A percentile compares a stretch with the other conserved stretches of the same genome.
These are phyloP conservation scores for Gouania willdenowi DNA, from an alignment of 2,797 vertebrate species.

Conservation along the genomic window DNA sequence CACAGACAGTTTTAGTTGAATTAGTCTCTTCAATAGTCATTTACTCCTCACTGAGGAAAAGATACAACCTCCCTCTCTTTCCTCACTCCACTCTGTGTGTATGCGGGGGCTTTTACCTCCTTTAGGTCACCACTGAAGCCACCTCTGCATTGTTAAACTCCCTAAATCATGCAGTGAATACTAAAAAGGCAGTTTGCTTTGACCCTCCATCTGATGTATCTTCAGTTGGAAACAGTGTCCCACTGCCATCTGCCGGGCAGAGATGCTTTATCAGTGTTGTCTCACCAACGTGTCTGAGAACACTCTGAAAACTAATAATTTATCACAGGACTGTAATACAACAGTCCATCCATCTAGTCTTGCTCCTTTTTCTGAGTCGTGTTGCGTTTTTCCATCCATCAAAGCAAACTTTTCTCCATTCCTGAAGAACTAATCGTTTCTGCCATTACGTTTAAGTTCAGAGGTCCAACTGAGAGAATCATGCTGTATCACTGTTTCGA, in stretches of 20 bases:
- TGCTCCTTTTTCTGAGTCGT: no score
- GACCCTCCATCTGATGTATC: not conserved
- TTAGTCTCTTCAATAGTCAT: conserved; percentile 69
- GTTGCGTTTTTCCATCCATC: no score
- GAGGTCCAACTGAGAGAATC: not conserved
- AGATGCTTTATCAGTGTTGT: not conserved
- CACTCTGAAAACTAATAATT: no score
- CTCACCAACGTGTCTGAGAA: no score
- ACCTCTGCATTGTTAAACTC: conserved; percentile 40
- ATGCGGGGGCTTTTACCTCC: conserved; percentile 26
- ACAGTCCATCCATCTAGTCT: no score
- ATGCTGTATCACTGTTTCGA: not conserved
- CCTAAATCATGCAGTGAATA: conserved; percentile 28
- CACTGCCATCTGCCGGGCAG: conserved; percentile 57
- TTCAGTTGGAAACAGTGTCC: conserved; percentile 6
- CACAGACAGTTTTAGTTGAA: conserved; percentile 58
- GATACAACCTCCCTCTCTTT: conserved; percentile 4
- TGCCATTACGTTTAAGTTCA: not conserved
- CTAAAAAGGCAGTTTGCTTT: conserved; percentile 22
- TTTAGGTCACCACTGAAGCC: conserved; percentile 28
- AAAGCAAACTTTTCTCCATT: not conserved
- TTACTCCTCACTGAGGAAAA: conserved; percentile 58
- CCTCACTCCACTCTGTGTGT: not conserved
- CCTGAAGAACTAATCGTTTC: not conserved
- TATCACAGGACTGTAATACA: no score